Evolutionary conservation across 1,140 invertebrate species (phyloP), one percentile per base, ranked within the genome.

Genomic region (Sycophaga agraensis): DNA sequence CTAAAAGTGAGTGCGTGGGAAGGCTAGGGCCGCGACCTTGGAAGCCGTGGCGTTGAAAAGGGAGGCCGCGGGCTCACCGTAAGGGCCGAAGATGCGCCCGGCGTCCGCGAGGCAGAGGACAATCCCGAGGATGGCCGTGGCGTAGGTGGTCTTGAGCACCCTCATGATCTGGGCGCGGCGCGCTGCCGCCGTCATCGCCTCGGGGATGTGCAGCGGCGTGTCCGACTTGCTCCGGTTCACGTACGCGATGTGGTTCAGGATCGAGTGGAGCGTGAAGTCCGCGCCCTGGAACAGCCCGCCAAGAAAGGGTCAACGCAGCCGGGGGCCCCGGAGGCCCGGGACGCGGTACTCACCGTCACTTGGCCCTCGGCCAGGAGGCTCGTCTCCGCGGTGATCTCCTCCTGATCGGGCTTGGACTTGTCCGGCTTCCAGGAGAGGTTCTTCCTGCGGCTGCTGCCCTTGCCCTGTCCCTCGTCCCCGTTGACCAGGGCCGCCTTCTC

Each of bases 221-320:
- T 79, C 70, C 63, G 74, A 73, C 60, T 82, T 82, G 4, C 81
- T 75, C 68, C 83, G 78, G 71, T 85, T 85, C 26, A 85, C 83
- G 62, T 85, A 84, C 12, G 85, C 84, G 43, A 86, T 86, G 64
- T 86, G 85, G 69, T 85, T 85, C 45, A 86, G 64, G 64, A 86
- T 84, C 3, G 84, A 83, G 40, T 84, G 80, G 55, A 86, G 75
- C 19, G 83, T 84, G 17, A 78, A 77, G 59, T 80, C 76, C 3
- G 66, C 40, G 4, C 50, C 42, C 59, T 61, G 19, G 1, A 11
- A 35, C 8, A 51, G 28, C 11, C 28, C 5, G 11, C 4, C 28
- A 11, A 31, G 11, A 31, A 31, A 31, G 5, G 11, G 11, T 31
- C 28, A 6, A 6, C 4, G 11, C 11, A 31, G 4, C 28, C 5